Conservation (phyloP, 2,888 invertebrate species). For the Drosophila setosimentum region DNA sequence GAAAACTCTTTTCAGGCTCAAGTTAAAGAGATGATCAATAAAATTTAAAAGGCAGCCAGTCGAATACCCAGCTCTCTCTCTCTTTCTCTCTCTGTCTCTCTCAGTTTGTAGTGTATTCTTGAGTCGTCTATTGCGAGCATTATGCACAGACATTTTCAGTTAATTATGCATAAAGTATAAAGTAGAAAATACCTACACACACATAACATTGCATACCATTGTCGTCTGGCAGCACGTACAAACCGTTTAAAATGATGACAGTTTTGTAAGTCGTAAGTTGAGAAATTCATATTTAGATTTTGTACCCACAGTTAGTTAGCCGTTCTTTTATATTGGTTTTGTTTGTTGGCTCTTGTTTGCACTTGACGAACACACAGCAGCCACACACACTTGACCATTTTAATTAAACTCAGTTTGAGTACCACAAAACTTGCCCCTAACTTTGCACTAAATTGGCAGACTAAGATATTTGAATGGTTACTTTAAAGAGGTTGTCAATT, state of each 20-base stretch:
- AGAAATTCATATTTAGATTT: slow-evolving; percentile 47
- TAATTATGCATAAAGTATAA: slow-evolving; percentile 5
- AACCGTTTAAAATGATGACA: slow-evolving; percentile 11
- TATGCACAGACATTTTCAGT: background rate
- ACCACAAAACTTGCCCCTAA: background rate
- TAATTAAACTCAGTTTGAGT: slow-evolving; percentile 13
- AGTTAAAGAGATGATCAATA: slow-evolving; percentile 59
- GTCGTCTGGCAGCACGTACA: slow-evolving; percentile 43
- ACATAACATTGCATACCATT: slow-evolving; percentile 28
- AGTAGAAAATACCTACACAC: slow-evolving; percentile 1
- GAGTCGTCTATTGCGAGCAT: background rate
- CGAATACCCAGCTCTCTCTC: slow-evolving; percentile 27
- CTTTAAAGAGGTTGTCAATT: slow-evolving; percentile 47
- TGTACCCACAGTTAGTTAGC: slow-evolving; percentile 55
- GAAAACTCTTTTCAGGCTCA: slow-evolving; percentile 9
- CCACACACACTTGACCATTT: slow-evolving; percentile 39
- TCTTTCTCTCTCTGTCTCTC: background rate
- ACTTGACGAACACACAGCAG: slow-evolving; percentile 50
- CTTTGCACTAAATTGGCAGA: slow-evolving; percentile 11
- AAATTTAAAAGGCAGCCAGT: slow-evolving; percentile 47
- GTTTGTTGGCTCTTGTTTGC: slow-evolving; percentile 29
- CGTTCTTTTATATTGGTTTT: slow-evolving; percentile 11
- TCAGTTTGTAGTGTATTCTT: background rate
- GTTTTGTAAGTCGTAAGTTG: slow-evolving; percentile 35
- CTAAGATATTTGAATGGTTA: slow-evolving; percentile 15